These are phyloP conservation scores for Epinephelus coioides DNA, from an alignment of 2,797 vertebrate species.

Conservation along the genomic window DNA sequence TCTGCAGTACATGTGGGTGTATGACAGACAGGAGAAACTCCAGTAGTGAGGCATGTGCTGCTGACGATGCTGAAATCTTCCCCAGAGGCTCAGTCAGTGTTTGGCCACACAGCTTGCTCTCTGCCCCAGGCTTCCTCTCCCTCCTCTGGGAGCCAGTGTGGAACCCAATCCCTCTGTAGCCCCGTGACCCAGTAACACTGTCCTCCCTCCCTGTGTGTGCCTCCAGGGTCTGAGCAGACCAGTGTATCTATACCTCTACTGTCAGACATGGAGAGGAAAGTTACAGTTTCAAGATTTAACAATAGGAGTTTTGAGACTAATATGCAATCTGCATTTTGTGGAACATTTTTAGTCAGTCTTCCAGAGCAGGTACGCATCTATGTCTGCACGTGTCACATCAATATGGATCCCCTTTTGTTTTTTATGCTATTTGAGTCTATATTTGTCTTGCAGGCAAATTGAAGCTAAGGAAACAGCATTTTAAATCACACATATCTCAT, in stretches of 20 bases:
- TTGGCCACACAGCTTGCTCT: conserved; percentile 69
- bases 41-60: conserved; percentile 45
- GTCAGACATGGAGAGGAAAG: conserved; percentile 11
- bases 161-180: conserved; percentile 55
- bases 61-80: conserved; percentile 61
- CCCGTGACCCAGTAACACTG: conserved; percentile 44
- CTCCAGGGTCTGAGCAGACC: conserved; percentile 2
- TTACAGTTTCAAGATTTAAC: neutral
- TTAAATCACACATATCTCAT: no score
- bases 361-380: no score
- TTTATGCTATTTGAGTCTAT: neutral
- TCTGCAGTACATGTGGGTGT: conserved; percentile 4
- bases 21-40: conserved; percentile 46
- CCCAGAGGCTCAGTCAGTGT: conserved; percentile 54
- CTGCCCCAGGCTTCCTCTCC: conserved; percentile 52
- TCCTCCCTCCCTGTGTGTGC: conserved; percentile 19
- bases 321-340: neutral
- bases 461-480: no score
- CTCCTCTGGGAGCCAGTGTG: conserved; percentile 58
- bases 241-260: neutral
- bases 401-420: neutral
- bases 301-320: neutral
- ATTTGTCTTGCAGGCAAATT: no score
- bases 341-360: neutral
- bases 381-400: neutral